Evolutionary conservation across 1,140 invertebrate species (phyloP).

Genomic region (Platyura marginata): DNA sequence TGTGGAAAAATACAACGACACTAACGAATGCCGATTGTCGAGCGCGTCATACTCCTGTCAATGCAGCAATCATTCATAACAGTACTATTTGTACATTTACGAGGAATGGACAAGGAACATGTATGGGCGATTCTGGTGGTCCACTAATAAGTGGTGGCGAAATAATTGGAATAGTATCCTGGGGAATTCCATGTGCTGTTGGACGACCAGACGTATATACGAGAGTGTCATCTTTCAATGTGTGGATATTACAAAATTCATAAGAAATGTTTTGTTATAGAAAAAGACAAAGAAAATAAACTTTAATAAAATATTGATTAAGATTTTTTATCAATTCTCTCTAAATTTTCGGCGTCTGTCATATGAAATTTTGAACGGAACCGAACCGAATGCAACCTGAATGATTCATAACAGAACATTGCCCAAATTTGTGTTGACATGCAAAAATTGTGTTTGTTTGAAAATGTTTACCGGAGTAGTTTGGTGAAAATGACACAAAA

Average conservation of each 20-base stretch:
- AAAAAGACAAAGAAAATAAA: no score
- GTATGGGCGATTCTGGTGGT: slow-evolving; percentile 22
- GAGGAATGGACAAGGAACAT: not conserved
- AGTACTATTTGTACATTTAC: slow-evolving; percentile 1
- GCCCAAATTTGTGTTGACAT: no score
- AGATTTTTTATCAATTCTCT: no score
- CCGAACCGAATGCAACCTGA: no score
- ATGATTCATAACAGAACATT: no score
- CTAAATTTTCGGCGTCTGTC: no score
- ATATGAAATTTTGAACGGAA: no score
- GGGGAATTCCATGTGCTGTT: slow-evolving; percentile 40
- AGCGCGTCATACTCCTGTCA: not conserved
- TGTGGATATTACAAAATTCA: not conserved
- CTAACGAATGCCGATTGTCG: slow-evolving; percentile 1
- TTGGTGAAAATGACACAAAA: no score
- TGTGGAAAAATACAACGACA: not conserved
- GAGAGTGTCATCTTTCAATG: not conserved
- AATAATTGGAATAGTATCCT: slow-evolving; percentile 35
- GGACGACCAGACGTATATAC: slow-evolving; percentile 45
- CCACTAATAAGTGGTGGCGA: slow-evolving; percentile 17
- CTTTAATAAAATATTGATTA: no score
- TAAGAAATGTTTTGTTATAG: no score
- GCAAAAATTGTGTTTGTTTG: no score
- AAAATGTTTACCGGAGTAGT: no score
- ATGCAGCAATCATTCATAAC: slow-evolving; percentile 1